These are phyloP conservation scores for Coronaproctus castanopsis DNA, from an alignment of 2,888 invertebrate species.

Conservation along the genomic window DNA sequence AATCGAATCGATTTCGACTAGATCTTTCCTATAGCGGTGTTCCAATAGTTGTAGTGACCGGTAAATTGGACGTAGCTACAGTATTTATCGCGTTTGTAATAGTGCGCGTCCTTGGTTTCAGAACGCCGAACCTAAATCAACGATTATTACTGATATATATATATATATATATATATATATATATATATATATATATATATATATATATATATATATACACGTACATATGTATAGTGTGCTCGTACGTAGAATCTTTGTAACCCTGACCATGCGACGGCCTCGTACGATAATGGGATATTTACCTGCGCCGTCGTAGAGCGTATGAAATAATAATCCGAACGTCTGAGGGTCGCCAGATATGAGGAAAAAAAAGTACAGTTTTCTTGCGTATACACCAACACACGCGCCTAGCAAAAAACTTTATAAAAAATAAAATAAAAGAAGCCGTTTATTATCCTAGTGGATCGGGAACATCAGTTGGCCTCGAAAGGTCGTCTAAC, in stretches of 20 bases:
- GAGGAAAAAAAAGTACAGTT: no score
- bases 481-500: constrained; percentile 15
- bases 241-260: background rate
- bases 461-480: constrained; percentile 2
- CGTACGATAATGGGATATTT: background rate
- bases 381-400: no score
- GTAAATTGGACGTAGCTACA: no score
- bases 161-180: background rate
- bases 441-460: no score
- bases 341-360: no score
- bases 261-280: background rate
- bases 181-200: background rate
- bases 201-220: background rate
- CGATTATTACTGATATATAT: background rate
- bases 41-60: no score
- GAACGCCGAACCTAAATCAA: background rate
- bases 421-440: no score
- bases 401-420: no score
- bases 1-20: no score
- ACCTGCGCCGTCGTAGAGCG: no score
- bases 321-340: no score
- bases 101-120: background rate
- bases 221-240: background rate
- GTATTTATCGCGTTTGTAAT: background rate
- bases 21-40: no score